Evolutionary conservation across 2,888 invertebrate genomes (phyloP).

Genomic region (Pollenia griseotomentosa): DNA sequence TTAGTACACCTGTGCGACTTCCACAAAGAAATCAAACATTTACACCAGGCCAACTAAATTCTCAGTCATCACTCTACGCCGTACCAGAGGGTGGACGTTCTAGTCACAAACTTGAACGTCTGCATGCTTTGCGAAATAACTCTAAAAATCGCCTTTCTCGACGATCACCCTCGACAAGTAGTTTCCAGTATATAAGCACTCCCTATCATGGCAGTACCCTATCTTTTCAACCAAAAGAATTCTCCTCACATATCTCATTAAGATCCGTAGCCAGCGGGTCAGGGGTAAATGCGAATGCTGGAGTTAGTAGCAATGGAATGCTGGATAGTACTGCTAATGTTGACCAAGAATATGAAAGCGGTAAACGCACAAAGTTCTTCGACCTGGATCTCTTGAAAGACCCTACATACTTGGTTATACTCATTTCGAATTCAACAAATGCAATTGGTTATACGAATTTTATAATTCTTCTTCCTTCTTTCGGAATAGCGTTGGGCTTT

Average conservation of each 20-base stretch:
- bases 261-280: conserved; percentile 87
- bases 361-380: conserved; percentile 87
- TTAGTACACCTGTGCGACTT: conserved; percentile 86
- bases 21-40: conserved; percentile 84
- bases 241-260: conserved; percentile 91
- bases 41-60: conserved; percentile 86
- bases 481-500: conserved; percentile 89
- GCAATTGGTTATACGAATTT: conserved; percentile 95
- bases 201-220: conserved; percentile 94
- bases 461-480: conserved; percentile 91
- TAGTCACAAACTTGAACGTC: conserved; percentile 79
- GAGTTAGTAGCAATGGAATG: conserved; percentile 69
- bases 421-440: conserved; percentile 93
- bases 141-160: conserved; percentile 85
- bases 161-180: conserved; percentile 91
- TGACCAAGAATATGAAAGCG: conserved; percentile 75
- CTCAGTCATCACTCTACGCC: conserved; percentile 88
- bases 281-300: conserved; percentile 77
- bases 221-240: conserved; percentile 90
- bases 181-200: conserved; percentile 93
- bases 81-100: conserved; percentile 88
- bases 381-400: conserved; percentile 90
- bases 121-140: conserved; percentile 80
- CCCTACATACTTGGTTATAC: conserved; percentile 91
- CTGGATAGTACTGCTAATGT: conserved; percentile 77